Percentiles rank a stretch among this genome's conserved stretches.
phyloP scores from a whole-genome alignment of 2,113 vertebrate species.

The Ptilonorhynchus violaceus region DNA sequence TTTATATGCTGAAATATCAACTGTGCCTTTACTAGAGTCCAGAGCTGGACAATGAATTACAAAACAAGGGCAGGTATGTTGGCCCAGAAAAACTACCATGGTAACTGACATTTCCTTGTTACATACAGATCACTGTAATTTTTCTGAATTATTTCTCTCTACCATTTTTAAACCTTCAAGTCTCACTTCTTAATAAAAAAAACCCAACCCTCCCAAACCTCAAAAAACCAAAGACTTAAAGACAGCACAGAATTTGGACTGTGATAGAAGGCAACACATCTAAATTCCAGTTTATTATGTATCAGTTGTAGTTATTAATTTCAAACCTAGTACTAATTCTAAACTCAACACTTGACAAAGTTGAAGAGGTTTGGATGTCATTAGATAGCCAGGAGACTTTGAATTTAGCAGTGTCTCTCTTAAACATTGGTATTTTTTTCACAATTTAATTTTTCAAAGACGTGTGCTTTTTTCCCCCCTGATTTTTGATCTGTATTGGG shows the following conservation, averaged over 20 bases:
- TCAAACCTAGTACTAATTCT: not conserved
- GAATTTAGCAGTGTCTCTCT: not conserved
- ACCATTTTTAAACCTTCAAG: not conserved
- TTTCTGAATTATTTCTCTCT: not conserved
- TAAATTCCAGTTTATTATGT: not conserved
- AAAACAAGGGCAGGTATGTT: not conserved
- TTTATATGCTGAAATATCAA: constrained; percentile 9
- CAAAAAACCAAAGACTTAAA: not conserved
- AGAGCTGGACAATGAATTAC: not conserved
- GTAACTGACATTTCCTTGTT: not conserved
- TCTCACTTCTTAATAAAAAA: not conserved
- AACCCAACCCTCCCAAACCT: not conserved
- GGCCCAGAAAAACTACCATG: not conserved
- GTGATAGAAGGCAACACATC: not conserved
- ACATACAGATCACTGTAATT: not conserved
- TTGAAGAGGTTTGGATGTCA: not conserved
- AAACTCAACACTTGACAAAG: not conserved
- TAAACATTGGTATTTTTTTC: not conserved
- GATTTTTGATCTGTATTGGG: not conserved
- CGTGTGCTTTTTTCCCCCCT: not conserved
- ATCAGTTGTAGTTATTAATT: not conserved
- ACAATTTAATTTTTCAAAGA: not conserved
- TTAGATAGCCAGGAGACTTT: not conserved
- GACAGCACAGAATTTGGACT: not conserved
- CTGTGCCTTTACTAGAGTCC: not conserved